Base-by-base conservation (phyloP, 2,113 vertebrate genomes). In the Glareola pratincola region DNA sequence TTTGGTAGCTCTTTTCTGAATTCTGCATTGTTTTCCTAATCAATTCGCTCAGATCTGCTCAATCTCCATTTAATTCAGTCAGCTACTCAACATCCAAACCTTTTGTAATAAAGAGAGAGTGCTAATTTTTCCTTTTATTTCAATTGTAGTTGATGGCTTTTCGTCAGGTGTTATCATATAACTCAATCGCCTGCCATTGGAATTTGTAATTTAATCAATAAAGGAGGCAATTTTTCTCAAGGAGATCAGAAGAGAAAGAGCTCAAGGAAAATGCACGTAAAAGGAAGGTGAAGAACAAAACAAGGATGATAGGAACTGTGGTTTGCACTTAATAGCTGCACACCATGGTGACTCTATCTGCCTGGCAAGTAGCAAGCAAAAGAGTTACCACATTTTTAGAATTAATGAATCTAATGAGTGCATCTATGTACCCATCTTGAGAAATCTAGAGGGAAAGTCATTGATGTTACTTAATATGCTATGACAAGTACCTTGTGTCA, bases 121-220 rank as follows among this genome's bases (percentile, higher is more conserved):
- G 95, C 73, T 88, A 93, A 94, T 97, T 95, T 94, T 95, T 83
- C 71, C 54, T 73, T 94, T 97, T 96, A 93, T 97, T 97, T 96
- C 91, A 92, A 43, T 85, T 85, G 74, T 84, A 48, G 64, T 69
- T 89, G 93, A 94, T 96, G 93, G 64, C 64, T 97, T 97, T 96
- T 95, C 0, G 0, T 68, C 88, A 91, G 90, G 78, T 94, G 63
- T 88, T 97, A 96, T 96, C 71, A 69, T 76, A 92, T 94, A 96
- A 96, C 94, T 97, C 90, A 95, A 88, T 97, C 94, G 92, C 56
- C 43, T 0, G 2, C 64, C 81, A 60, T 7, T 86, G 85, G 94
- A 94, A 97, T 96, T 92, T 88, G 80, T 96, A 94, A 94, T 96
- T 97, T 96, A 96, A 97, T 97, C 97, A 96, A 89, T 97, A 94